Evolutionary conservation across 2,888 invertebrate genomes (phyloP).

Genomic region (Latrodectus elegans): DNA sequence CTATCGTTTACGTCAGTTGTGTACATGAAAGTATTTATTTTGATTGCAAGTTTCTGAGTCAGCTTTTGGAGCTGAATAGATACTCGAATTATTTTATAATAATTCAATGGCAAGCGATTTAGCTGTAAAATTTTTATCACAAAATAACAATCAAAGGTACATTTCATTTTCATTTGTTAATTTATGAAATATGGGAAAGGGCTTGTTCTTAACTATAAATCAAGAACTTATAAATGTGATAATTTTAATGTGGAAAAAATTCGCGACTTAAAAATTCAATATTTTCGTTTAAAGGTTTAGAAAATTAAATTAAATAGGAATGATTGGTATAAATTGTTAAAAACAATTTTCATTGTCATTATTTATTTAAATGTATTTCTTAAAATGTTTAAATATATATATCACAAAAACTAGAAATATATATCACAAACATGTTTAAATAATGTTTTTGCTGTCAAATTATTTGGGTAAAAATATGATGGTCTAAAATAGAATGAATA

Average conservation of each 20-base stretch:
- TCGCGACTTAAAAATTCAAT: neutral
- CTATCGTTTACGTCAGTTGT: slow-evolving; percentile 32
- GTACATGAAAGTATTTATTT: slow-evolving; percentile 9
- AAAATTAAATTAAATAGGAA: neutral
- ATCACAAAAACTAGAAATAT: too few species aligned
- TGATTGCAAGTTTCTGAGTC: slow-evolving; percentile 43
- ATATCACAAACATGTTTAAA: too few species aligned
- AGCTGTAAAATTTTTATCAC: neutral
- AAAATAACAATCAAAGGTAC: neutral
- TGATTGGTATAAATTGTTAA: neutral
- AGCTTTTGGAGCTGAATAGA: slow-evolving; percentile 26
- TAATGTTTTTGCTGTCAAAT: too few species aligned
- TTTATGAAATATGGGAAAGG: neutral
- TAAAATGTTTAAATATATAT: too few species aligned
- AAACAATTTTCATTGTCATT: too few species aligned
- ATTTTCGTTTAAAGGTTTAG: neutral
- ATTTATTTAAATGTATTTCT: too few species aligned
- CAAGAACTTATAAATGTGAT: neutral
- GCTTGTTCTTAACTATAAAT: neutral
- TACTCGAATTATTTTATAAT: neutral
- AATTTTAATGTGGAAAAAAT: neutral
- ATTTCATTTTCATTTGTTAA: neutral
- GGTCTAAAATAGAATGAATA: too few species aligned
- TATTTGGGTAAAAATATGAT: too few species aligned
- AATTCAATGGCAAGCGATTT: slow-evolving; percentile 16